These are phyloP conservation scores for Macaca mulatta DNA, from an alignment of 2,113 vertebrate species.

Conservation along the genomic window DNA sequence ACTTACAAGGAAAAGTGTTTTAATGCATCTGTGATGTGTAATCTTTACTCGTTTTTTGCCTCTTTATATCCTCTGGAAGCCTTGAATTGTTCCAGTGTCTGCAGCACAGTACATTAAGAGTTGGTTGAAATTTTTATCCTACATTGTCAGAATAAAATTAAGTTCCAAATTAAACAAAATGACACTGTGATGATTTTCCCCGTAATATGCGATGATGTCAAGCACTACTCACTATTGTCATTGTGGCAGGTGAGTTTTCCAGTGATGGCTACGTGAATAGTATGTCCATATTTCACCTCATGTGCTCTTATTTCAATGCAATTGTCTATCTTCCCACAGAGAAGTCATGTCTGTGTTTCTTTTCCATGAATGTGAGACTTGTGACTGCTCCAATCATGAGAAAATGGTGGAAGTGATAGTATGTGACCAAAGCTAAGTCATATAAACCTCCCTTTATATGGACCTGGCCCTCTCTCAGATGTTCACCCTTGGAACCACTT, in stretches of 20 bases:
- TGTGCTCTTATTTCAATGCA: background rate
- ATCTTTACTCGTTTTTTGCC: background rate
- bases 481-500: background rate
- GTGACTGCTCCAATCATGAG: background rate
- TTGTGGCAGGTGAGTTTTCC: background rate
- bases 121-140: background rate
- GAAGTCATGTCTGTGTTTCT: background rate
- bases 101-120: background rate
- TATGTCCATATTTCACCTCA: rapidly evolving
- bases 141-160: background rate
- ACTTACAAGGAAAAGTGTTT: background rate
- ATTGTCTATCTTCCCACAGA: background rate
- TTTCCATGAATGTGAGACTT: background rate
- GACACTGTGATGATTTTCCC: background rate
- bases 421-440: background rate
- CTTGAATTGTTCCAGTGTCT: background rate
- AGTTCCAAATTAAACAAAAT: background rate
- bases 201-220: no score
- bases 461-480: background rate
- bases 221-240: background rate
- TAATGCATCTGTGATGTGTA: background rate
- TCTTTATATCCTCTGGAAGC: background rate
- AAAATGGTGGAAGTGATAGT: background rate
- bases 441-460: background rate
- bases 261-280: rapidly evolving